Base-by-base conservation (phyloP, 2,888 invertebrate genomes). In the Rhaphigaster nebulosa region DNA sequence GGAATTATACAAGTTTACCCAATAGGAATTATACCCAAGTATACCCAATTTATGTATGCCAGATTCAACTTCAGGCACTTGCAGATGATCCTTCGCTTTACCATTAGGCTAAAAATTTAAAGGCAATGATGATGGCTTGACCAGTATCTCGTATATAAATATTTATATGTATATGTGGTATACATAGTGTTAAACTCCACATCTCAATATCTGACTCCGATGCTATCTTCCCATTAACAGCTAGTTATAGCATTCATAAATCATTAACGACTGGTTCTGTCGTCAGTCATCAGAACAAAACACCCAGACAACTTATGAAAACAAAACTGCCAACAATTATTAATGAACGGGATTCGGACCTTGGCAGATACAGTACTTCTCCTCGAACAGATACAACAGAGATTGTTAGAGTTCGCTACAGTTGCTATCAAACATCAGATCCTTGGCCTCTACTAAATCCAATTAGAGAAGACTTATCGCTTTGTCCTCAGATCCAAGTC, bases 401-500 rank as follows among this genome's bases (percentile, higher is more conserved):
- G 70, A 76, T 76, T 76, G 70, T 76, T 76, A 76, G 70, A 76
- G 70, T 76, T 34, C 8, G 34, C 70, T 15, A 20, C 70, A 12
- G 34, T 38, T 20, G 0, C 34, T 34, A 76, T 38, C 38, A 76
- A 38, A 76, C 34, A 76, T 76, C 20, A 38, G 70, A 76, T 76
- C 70, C 70, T 65, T 8, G 34, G 34, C 6, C 70, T 76, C 70
- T 29, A 38, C 70, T 76, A 76, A 76, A 38, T 38, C 70, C 70
- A 76, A 76, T 76, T 76, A 76, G 34, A 38, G 70, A 8, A 76
- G 70, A 76, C 70, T 34, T 76, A 76, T 76, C 70, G 70, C 34
- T 38, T 76, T 34, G 70, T 76, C 70, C 38, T 38, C 8, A 20
- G 70, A 38, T 2, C 38, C 34, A 38, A 38, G 34, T 76, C 70